Evolutionary conservation across 2,113 vertebrate species (phyloP).

Genomic region (Caretta caretta): DNA sequence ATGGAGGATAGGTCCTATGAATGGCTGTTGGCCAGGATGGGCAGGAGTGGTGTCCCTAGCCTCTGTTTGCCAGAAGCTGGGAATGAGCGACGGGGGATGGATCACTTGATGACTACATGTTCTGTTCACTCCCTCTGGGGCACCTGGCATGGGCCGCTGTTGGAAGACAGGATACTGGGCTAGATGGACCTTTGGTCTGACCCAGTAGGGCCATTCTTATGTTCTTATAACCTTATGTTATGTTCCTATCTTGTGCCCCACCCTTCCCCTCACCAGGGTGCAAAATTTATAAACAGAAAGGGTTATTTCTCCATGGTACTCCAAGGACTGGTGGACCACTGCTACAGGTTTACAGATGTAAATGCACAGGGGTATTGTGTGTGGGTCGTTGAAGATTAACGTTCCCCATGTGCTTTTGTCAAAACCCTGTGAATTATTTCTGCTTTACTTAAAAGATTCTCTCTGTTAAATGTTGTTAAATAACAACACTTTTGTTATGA

Average conservation of each 20-base stretch:
- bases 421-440: not conserved
- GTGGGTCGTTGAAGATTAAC: not conserved
- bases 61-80: too few relatives aligned
- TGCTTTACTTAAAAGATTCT: not conserved
- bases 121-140: too few relatives aligned
- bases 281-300: not conserved
- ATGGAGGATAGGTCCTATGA: too few relatives aligned
- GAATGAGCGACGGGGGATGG: too few relatives aligned
- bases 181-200: too few relatives aligned
- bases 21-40: too few relatives aligned
- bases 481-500: not conserved
- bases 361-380: not conserved
- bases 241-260: not conserved
- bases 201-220: too few relatives aligned
- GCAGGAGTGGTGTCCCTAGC: too few relatives aligned
- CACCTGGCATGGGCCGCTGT: too few relatives aligned
- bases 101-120: too few relatives aligned
- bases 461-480: not conserved
- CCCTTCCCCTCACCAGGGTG: not conserved
- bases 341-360: not conserved
- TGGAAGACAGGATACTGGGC: too few relatives aligned
- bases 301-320: not conserved
- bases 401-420: not conserved
- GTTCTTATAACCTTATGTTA: too few relatives aligned
- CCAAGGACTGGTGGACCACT: not conserved